Evolutionary conservation across 2,113 vertebrate genomes (phyloP).

Genomic region (Vulpes lagopus): DNA sequence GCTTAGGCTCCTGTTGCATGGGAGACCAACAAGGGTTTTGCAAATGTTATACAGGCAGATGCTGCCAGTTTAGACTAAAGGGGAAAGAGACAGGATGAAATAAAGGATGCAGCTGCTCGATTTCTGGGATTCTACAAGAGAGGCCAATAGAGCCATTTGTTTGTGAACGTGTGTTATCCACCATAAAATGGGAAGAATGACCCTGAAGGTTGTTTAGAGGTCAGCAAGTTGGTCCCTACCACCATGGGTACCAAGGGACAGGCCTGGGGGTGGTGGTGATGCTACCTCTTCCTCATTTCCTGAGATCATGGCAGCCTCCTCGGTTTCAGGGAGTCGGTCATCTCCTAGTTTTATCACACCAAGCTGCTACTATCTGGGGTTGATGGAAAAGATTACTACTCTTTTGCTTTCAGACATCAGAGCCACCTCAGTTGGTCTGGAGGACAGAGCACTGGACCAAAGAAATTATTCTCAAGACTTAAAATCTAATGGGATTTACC

Average conservation of each 20-base stretch:
- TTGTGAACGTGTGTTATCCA: background rate
- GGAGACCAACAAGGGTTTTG: background rate
- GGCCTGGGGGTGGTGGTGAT: too few species aligned
- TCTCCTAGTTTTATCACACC: background rate
- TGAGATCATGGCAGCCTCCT: background rate
- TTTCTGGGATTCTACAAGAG: background rate
- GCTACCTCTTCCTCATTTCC: background rate
- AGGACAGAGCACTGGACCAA: background rate
- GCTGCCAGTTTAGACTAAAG: background rate
- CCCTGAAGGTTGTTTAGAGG: background rate
- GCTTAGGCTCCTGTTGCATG: background rate
- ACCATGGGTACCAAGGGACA: too few species aligned
- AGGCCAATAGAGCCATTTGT: background rate
- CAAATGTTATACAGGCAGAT: background rate
- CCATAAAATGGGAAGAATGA: background rate
- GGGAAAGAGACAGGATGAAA: background rate
- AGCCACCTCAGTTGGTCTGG: background rate
- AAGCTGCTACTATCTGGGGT: too few species aligned
- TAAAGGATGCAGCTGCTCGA: background rate
- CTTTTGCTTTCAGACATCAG: background rate
- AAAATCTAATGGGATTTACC: background rate
- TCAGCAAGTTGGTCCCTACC: background rate
- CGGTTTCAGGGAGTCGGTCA: background rate
- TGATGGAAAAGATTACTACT: background rate
- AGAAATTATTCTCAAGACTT: background rate